Evolutionary conservation across 2,113 vertebrate species (phyloP), one percentile per base, ranked within the genome.

Genomic region (Apeltes quadracus): DNA sequence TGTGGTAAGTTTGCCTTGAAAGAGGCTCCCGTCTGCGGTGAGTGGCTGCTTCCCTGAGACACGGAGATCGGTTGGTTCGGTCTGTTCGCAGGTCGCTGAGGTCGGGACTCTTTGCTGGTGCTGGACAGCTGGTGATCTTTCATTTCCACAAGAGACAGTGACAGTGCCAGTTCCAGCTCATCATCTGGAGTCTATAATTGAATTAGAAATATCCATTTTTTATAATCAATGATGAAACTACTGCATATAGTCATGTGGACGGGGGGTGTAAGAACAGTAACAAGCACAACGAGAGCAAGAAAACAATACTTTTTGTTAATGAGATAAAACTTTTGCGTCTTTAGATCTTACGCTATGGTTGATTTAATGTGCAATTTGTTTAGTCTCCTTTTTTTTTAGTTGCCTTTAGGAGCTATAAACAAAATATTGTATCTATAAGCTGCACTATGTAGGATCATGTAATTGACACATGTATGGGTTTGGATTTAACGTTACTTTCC

Each of bases 111-210:
- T 27, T 67, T 58, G 58, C 32, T 66, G 12, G 39, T 5, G 1
- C 50, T 29, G 2, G 73, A 50, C 38, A 51, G 67, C 59, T 71
- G 46, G 1, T 68, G 61, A 63, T 76, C 70, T 68, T 82, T 79
- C 18, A 69, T 59, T 41, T 92, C 80, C 75, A 89, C 70, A 9
- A 87, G 74, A 39, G 90, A 92, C 6, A 91, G 76, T 20, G 84
- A 68, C 81, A 92, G 32, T 25, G 89, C 89, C 46, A 89, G 36
- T 66, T 92, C 84, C 43, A 93, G 72, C 25, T 90, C 87, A 18
- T 90, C 88, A 41, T 90, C 86, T 72, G 85, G 88, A 39, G 73
- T 78, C 89, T 92, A 71, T 23, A 80, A 78, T 55, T 56, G 7
- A 29, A 86, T 38, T 2, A 14, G 9, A 50, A 61, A 2, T 70